These are phyloP conservation scores for Ctena decussata DNA, from an alignment of 2,888 invertebrate genomes.

Conservation along the genomic window DNA sequence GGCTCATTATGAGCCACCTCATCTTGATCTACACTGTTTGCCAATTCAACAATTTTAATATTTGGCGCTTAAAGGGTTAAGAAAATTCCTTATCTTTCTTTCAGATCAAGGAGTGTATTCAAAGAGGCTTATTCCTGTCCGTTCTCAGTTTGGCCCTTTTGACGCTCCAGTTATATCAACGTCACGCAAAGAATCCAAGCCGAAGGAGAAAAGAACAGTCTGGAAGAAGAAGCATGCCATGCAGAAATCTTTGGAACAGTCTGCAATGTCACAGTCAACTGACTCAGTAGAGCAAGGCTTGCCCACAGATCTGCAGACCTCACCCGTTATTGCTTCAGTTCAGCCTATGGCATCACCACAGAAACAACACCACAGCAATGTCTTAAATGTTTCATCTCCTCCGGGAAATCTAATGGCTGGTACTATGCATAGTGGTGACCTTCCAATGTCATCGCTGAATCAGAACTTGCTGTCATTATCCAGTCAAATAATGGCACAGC, in stretches of 20 bases:
- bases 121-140: constrained; percentile 76
- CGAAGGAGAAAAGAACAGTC: constrained; percentile 45
- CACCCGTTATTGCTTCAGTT: constrained; percentile 41
- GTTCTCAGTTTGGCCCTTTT: constrained; percentile 83
- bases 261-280: constrained; percentile 31
- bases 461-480: constrained; percentile 57
- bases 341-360: neutral
- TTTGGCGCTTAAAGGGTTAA: too few relatives aligned
- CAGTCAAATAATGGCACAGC: constrained; percentile 42
- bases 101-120: constrained; percentile 80
- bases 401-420: neutral
- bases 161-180: constrained; percentile 71
- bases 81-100: constrained; percentile 4
- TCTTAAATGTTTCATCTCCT: neutral
- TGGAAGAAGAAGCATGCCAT: constrained; percentile 66
- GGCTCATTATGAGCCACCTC: too few relatives aligned
- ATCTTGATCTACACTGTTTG: too few relatives aligned
- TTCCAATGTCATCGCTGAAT: constrained; percentile 42
- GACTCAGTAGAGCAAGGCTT: constrained; percentile 35
- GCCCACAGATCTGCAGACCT: constrained; percentile 20
- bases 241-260: constrained; percentile 60
- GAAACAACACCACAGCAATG: neutral
- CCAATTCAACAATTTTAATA: too few relatives aligned
- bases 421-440: constrained; percentile 20
- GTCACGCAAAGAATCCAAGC: constrained; percentile 22